phyloP scores from a whole-genome alignment of 2,888 invertebrate species.

The Exephanes ischioxanthus region DNA sequence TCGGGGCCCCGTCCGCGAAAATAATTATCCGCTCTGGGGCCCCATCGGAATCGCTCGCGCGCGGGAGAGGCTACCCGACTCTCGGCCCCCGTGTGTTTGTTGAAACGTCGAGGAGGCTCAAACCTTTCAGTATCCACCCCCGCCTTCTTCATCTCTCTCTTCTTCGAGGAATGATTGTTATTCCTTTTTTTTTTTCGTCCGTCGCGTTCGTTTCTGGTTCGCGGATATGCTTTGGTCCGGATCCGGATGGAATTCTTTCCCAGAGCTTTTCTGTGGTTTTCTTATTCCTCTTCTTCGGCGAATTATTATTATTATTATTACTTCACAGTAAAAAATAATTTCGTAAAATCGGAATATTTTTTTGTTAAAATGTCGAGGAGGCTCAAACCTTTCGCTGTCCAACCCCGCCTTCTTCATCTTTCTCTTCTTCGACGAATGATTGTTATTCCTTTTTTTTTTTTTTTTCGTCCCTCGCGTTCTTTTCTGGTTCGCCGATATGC shows the following conservation, averaged over 20 bases:
- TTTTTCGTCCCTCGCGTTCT: not conserved
- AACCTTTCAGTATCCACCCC: constrained; percentile 72
- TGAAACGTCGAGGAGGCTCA: constrained; percentile 79
- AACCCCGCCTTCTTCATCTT: too few relatives aligned
- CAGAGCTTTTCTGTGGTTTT: constrained; percentile 8
- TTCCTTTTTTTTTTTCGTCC: not conserved
- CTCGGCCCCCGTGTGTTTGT: constrained; percentile 75
- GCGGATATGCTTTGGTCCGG: not conserved
- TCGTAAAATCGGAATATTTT: too few relatives aligned
- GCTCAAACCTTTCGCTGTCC: too few relatives aligned
- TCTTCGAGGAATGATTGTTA: not conserved
- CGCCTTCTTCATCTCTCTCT: constrained; percentile 63
- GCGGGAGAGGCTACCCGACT: constrained; percentile 69
- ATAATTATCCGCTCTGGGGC: constrained; percentile 83
- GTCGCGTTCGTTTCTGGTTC: not conserved
- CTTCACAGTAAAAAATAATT: too few relatives aligned
- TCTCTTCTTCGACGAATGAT: constrained; percentile 6
- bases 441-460: not conserved
- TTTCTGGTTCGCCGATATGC: too few relatives aligned
- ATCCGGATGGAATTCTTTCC: constrained; percentile 9
- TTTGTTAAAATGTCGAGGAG: too few relatives aligned
- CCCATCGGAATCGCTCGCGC: constrained; percentile 30
- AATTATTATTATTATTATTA: constrained; percentile 19
- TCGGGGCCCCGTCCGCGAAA: constrained; percentile 79
- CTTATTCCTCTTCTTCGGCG: constrained; percentile 61